Conservation (phyloP, 1,140 invertebrate species). For the Cyrtorhinus lividipennis region DNA sequence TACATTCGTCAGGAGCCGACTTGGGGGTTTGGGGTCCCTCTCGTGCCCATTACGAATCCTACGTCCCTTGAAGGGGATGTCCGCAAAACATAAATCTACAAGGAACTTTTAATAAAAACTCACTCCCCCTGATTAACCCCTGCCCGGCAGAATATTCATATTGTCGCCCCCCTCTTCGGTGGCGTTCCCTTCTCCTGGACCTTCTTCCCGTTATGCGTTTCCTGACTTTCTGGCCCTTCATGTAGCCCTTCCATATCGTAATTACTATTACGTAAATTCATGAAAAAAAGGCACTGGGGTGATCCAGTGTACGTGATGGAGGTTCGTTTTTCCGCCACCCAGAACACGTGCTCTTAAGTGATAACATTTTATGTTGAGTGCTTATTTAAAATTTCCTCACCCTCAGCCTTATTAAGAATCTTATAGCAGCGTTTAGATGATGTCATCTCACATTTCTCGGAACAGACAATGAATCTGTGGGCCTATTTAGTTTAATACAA, state of each 20-base stretch:
- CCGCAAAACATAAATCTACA: conserved; percentile 2
- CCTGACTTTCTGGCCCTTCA: not conserved
- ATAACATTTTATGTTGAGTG: not conserved
- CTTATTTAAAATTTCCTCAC: no score
- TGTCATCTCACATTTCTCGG: no score
- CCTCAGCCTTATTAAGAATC: no score
- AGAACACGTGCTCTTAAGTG: not conserved
- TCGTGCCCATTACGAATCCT: not conserved
- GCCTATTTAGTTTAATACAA: no score
- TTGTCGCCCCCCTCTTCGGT: not conserved
- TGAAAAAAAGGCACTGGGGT: not conserved
- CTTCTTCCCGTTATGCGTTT: not conserved
- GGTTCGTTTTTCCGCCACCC: not conserved
- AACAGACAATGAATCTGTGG: no score
- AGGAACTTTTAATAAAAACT: conserved; percentile 9
- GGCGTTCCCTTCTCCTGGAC: not conserved
- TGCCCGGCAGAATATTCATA: not conserved
- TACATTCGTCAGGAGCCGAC: not conserved
- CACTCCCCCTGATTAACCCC: conserved; percentile 8
- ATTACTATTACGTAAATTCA: not conserved
- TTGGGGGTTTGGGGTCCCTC: not conserved
- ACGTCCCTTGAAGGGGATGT: conserved; percentile 3
- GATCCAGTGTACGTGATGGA: not conserved
- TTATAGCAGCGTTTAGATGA: no score
- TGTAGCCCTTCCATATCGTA: not conserved